A percentile compares a stretch with the other conserved stretches of the same genome.
Conservation (phyloP, 2,113 vertebrate species). For the Myotis brandtii region DNA sequence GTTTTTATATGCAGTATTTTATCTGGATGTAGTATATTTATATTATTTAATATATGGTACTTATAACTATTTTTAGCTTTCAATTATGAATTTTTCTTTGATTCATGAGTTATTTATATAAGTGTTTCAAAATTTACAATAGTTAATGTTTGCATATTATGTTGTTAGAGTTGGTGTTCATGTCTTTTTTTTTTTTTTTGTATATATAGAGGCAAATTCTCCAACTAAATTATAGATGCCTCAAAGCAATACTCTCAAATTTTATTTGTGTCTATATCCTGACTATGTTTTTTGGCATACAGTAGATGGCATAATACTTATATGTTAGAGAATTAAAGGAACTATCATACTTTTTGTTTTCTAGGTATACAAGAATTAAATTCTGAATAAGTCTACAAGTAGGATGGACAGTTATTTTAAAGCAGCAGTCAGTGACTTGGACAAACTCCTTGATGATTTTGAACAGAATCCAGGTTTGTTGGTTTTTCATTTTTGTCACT, state of each 20-base stretch:
- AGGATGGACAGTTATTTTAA: constrained; percentile 99
- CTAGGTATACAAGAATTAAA: constrained; percentile 79
- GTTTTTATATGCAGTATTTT: constrained; percentile 47
- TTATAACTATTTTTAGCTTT: constrained; percentile 44
- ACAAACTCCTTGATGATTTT: constrained; percentile 98
- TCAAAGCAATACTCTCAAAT: constrained; percentile 33
- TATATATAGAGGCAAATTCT: background rate
- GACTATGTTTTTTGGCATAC: background rate
- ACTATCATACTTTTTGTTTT: constrained; percentile 63
- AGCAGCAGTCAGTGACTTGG: constrained; percentile 96
- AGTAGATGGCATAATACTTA: constrained; percentile 11
- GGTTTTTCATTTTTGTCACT: constrained; percentile 12
- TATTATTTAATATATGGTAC: constrained; percentile 25
- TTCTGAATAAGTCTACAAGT: constrained; percentile 61
- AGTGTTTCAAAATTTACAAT: constrained; percentile 31
- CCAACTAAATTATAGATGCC: background rate
- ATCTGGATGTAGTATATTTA: constrained; percentile 10
- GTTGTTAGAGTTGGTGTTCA: constrained; percentile 51
- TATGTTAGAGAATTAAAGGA: constrained; percentile 30
- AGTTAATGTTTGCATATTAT: background rate
- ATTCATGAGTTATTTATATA: constrained; percentile 29
- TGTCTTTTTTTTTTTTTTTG: constrained; percentile 48
- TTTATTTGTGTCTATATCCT: constrained; percentile 47
- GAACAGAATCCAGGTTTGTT: constrained; percentile 94
- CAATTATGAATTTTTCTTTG: constrained; percentile 15